A percentile compares a stretch with the other conserved stretches of the same genome.
Conservation (phyloP, 2,797 vertebrate species). For the Pseudocheirus occidentalis region DNA sequence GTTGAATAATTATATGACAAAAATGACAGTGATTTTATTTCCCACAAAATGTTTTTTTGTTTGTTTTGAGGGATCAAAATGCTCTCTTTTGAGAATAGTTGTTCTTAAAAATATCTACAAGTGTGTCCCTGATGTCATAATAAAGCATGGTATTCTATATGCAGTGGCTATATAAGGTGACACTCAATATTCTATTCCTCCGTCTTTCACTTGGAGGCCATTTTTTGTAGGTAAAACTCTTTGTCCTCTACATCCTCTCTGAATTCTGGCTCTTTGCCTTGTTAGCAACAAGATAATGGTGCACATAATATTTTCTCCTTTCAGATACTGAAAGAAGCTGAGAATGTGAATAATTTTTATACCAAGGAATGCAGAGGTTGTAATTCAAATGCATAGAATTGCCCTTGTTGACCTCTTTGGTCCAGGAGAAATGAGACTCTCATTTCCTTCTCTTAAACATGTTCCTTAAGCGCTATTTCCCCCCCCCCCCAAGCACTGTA, state of each 20-base stretch:
- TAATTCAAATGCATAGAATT: background rate
- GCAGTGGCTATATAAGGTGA: background rate
- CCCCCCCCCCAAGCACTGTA: background rate
- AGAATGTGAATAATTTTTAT: background rate
- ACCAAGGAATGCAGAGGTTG: background rate
- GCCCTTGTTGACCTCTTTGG: background rate
- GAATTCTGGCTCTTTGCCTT: background rate
- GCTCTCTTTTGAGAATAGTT: slow-evolving; percentile 24
- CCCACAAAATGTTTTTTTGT: slow-evolving; percentile 20
- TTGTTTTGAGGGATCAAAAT: slow-evolving; percentile 46
- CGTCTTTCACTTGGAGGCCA: slow-evolving; percentile 18
- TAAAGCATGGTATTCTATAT: background rate
- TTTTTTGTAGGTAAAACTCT: background rate
- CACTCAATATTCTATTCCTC: background rate
- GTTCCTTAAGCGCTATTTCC: background rate
- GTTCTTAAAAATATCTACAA: background rate
- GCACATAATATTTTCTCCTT: background rate
- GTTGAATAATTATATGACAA: slow-evolving; percentile 53
- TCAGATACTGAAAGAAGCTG: slow-evolving; percentile 14
- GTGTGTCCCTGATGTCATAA: background rate
- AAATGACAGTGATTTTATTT: slow-evolving; percentile 59
- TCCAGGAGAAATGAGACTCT: background rate
- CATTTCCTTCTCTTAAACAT: background rate
- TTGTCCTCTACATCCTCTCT: slow-evolving; percentile 6
- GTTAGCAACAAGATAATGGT: background rate